Evolutionary conservation across 53 echinoderm and acorn worm species (phyloP), one percentile per base, ranked within the genome.

Genomic region (Echinometra lucunter): DNA sequence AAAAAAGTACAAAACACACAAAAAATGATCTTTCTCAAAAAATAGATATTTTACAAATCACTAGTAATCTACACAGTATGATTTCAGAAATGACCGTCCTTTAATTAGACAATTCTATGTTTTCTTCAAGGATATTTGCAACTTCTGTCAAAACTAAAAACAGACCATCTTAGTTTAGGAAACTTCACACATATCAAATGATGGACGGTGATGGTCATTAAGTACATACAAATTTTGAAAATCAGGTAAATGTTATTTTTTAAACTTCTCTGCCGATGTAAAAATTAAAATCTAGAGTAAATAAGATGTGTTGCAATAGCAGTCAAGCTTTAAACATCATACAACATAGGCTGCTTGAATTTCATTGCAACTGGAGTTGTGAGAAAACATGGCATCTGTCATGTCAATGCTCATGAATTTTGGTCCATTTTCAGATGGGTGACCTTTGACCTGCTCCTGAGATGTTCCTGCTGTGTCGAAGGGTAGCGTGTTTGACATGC

Each of bases 371-470:
- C 40, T 37, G 9, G 60, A 37, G 58, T 30, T 90, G 37, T 53
- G 58, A 8, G 90, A 58, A 90, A 37, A 90, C 90, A 55, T 53
- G 55, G 53, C 4, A 57, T 53, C 57, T 4, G 58, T 90, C 7
- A 6, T 18, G 40, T n/a, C 85, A n/a, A 0, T 47, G 49, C 47
- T 85, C 5, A 28, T 35, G 28, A 70, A 67, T 21, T 25, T 74
- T 27, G 74, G 40, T 47, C 45, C 10, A 44, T 37, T 92, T 49
- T 66, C 47, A 32, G 6, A 30, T 13, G 40, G 38, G n/a, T 63
- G 67, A 49, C 74, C 67, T 70, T 42, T 92, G 92, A 92, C 66
- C 49, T 92, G 45, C 34, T 37, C 66, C 49, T 92, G 92, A 66
- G 66, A 44, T 67, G 67, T 19, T 45, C 30, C 53, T 32, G 53